These are phyloP conservation scores for Deroptyus accipitrinus DNA, from an alignment of 2,113 vertebrate species.

Conservation along the genomic window DNA sequence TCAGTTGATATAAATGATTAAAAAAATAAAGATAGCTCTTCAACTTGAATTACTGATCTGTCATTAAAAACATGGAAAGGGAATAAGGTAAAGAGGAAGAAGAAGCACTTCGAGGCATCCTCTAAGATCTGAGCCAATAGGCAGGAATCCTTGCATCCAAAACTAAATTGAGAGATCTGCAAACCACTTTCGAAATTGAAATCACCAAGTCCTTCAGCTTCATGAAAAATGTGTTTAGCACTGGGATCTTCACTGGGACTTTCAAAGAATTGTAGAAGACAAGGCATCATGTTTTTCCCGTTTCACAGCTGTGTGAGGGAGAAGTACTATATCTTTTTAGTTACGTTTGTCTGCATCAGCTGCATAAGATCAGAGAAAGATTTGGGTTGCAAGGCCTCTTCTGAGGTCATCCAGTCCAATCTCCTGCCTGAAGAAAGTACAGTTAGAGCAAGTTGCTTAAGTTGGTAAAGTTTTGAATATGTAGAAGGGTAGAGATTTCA, in stretches of 20 bases:
- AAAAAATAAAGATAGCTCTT: background rate
- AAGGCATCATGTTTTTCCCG: background rate
- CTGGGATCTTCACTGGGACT: background rate
- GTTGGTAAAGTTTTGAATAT: background rate
- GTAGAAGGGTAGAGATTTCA: background rate
- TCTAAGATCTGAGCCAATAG: background rate
- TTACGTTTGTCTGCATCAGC: background rate
- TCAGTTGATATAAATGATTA: background rate
- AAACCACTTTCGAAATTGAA: background rate
- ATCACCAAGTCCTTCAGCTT: background rate
- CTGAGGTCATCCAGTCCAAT: background rate
- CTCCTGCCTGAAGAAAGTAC: background rate
- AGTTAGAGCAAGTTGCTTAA: background rate
- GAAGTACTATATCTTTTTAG: background rate
- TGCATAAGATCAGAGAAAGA: background rate
- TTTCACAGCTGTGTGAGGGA: background rate
- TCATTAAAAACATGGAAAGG: background rate
- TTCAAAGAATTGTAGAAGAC: background rate
- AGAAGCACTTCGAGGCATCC: background rate
- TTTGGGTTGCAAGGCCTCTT: background rate
- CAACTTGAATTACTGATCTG: background rate
- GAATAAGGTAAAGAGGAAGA: background rate
- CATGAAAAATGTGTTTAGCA: background rate
- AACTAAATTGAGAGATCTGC: background rate
- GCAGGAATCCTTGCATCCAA: background rate